These are phyloP conservation scores for Drosophila borborema DNA, from an alignment of 2,888 invertebrate species.

Conservation along the genomic window DNA sequence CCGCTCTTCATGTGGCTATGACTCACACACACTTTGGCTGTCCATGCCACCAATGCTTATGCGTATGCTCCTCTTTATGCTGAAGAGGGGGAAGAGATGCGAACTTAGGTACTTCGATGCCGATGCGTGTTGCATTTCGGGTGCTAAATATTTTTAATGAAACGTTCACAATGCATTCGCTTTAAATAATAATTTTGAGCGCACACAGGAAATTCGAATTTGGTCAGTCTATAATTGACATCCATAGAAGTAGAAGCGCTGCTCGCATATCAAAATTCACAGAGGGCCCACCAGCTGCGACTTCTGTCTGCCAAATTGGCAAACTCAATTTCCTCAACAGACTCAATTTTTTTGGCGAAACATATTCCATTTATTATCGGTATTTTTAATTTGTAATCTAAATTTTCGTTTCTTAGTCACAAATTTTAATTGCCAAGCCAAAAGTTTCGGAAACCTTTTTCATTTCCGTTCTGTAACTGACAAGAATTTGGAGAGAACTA, in stretches of 20 bases:
- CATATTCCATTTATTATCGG: constrained; percentile 8
- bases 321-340: constrained; percentile 44
- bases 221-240: constrained; percentile 45
- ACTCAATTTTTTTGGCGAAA: constrained; percentile 16
- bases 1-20: constrained; percentile 30
- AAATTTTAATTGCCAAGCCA: background rate
- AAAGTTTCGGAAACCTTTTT: background rate
- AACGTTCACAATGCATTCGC: constrained; percentile 9
- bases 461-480: constrained; percentile 10
- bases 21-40: constrained; percentile 13
- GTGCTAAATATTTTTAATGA: constrained; percentile 21
- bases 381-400: constrained; percentile 5
- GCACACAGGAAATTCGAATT: constrained; percentile 49
- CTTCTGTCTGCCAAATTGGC: constrained; percentile 33
- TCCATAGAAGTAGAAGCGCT: constrained; percentile 25
- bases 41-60: background rate
- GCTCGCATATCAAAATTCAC: constrained; percentile 27
- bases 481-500: background rate
- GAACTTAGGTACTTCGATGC: constrained; percentile 21
- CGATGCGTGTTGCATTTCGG: constrained; percentile 28
- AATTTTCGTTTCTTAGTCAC: background rate
- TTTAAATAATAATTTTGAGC: constrained; percentile 16
- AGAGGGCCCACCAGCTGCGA: background rate
- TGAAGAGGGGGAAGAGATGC: background rate
- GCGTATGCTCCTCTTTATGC: constrained; percentile 20